Conservation (phyloP, 1,140 invertebrate species). For the Coptotermes formosanus region DNA sequence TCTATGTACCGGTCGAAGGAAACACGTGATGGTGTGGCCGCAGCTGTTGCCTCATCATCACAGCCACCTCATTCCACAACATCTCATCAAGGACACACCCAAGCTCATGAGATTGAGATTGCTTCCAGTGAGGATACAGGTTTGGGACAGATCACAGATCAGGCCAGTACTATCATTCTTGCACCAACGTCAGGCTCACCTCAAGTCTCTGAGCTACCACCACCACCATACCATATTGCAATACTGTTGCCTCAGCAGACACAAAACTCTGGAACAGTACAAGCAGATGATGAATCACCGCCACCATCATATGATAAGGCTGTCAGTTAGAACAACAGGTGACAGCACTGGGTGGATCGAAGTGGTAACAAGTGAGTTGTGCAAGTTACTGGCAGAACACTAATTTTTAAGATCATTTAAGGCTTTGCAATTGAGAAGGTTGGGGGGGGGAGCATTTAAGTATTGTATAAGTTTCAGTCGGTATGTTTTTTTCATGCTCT, state of each 20-base stretch:
- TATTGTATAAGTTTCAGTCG: background rate
- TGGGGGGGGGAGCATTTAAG: background rate
- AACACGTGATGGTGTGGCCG: background rate
- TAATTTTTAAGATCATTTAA: background rate
- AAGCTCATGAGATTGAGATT: slow-evolving; percentile 33
- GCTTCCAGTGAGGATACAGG: slow-evolving; percentile 42
- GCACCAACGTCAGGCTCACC: slow-evolving; percentile 49
- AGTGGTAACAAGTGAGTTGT: background rate
- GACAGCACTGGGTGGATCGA: background rate
- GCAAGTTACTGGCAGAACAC: background rate
- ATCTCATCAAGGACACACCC: background rate
- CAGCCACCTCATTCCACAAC: background rate
- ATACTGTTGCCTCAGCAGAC: slow-evolving; percentile 58
- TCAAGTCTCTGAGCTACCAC: slow-evolving; percentile 43
- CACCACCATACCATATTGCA: slow-evolving; percentile 67
- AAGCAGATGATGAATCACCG: slow-evolving; percentile 51
- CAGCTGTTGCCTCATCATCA: background rate
- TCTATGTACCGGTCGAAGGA: slow-evolving; percentile 42
- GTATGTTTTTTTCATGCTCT: background rate
- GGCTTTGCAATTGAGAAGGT: slow-evolving; percentile 2
- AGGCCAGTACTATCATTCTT: background rate
- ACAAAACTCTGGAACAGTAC: background rate
- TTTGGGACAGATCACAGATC: background rate
- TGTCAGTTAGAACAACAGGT: slow-evolving; percentile 53
- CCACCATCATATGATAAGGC: slow-evolving; percentile 66